A percentile compares a stretch with the other conserved stretches of the same genome.
Conservation (phyloP, 2,113 vertebrate species). For the Dissostichus mawsoni region DNA sequence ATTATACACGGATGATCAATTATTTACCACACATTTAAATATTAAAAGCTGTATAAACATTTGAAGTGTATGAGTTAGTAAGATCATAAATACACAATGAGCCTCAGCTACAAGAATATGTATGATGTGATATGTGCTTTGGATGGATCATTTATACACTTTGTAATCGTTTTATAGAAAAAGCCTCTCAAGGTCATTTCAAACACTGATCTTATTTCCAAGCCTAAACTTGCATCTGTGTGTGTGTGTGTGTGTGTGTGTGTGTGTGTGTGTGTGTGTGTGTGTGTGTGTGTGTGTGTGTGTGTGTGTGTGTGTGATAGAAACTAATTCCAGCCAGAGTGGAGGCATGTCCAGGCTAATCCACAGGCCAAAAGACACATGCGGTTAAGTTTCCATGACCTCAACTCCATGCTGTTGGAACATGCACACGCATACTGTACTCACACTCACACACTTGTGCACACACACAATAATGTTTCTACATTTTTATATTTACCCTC, state of each 20-base stretch:
- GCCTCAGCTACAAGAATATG: constrained; percentile 25
- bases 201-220: constrained; percentile 43
- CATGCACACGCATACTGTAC: constrained; percentile 15
- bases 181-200: constrained; percentile 51
- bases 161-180: constrained; percentile 26
- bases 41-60: constrained; percentile 47
- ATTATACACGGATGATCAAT: constrained; percentile 58
- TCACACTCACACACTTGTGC: constrained; percentile 22
- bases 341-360: constrained; percentile 73
- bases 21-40: constrained; percentile 52
- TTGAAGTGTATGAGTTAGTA: constrained; percentile 45
- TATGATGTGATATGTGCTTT: constrained; percentile 31
- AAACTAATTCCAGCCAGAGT: constrained; percentile 64
- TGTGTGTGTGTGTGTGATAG: constrained; percentile 45
- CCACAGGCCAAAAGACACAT: constrained; percentile 63
- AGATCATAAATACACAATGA: constrained; percentile 57
- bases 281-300: constrained; percentile 12
- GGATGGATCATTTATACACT: constrained; percentile 32
- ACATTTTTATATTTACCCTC: too few relatives aligned
- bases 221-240: constrained; percentile 37
- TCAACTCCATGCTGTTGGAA: constrained; percentile 66
- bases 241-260: constrained; percentile 11
- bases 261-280: too few relatives aligned
- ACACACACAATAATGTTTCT: not conserved
- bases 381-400: constrained; percentile 78